Evolutionary conservation across 2,888 invertebrate species (phyloP), one percentile per base, ranked within the genome.

Genomic region (Nemoura dubitans): DNA sequence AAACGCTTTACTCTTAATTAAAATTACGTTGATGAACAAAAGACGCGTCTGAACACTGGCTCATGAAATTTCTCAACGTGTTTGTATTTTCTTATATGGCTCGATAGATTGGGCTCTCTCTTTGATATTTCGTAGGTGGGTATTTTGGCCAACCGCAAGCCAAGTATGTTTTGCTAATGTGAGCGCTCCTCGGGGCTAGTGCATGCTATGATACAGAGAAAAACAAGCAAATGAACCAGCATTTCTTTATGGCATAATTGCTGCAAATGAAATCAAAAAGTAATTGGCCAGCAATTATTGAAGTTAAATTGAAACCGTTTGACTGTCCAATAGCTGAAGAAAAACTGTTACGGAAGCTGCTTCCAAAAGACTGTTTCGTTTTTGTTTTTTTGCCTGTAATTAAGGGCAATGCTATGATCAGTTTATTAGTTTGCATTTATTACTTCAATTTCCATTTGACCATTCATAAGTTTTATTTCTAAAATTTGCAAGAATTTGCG

Each of bases 231-330:
- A 59, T 36, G 14, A 59, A 59, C 14, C 10, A 59, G 59, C 10
- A 2, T 2, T 3, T 59, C 14, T 59, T 59, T 59, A 59, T 21
- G 14, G 59, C 59, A 59, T 59, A 59, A 59, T 59, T 59, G 59
- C 59, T 21, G 59, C 59, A 59, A 59, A 59, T 59, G 59, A 59
- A 59, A 59, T 59, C 59, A 59, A 59, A 59, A 21, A 59, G 59
- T 59, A 59, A 59, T 59, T 59, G 36, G 16, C 59, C 59, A 59
- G 59, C 14, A 59, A 59, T 59, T 59, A 59, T 59, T 59, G 21
- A 59, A 59, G 59, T 59, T 59, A 59, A 59, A 59, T 59, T 59
- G 59, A 59, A 59, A 59, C 59, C 59, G 59, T 59, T 59, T 59
- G 59, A 59, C 21, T 59, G 59, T 10, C 21, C 5, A 59, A 59